These are phyloP conservation scores for Halotydeus destructor DNA, from an alignment of 1,140 invertebrate genomes.

Conservation along the genomic window DNA sequence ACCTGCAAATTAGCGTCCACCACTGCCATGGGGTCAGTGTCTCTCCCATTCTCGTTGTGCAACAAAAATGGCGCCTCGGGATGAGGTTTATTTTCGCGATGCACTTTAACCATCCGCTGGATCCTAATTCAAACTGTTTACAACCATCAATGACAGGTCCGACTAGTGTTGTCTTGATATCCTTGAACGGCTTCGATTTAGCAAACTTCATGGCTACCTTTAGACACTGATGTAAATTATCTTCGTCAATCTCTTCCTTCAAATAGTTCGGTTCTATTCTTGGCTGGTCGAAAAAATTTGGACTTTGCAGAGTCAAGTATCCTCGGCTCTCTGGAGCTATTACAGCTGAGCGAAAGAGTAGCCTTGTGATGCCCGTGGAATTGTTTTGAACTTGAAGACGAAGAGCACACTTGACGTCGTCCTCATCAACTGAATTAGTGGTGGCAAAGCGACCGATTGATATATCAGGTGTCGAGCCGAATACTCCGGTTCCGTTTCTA, in stretches of 20 bases:
- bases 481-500: too few relatives aligned
- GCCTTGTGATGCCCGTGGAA: too few relatives aligned
- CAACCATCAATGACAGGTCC: conserved; percentile 39
- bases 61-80: conserved; percentile 53
- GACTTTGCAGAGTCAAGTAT: conserved; percentile 27
- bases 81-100: conserved; percentile 41
- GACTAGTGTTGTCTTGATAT: conserved; percentile 14
- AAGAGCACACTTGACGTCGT: too few relatives aligned
- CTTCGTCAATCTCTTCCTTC: conserved; percentile 37
- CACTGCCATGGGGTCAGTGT: conserved; percentile 15
- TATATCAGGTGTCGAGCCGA: too few relatives aligned
- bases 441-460: too few relatives aligned
- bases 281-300: conserved; percentile 48
- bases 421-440: too few relatives aligned
- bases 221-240: conserved; percentile 14
- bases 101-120: conserved; percentile 58
- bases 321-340: conserved; percentile 55
- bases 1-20: conserved; percentile 6
- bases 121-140: conserved; percentile 42
- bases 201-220: conserved; percentile 12
- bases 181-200: conserved; percentile 15
- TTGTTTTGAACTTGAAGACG: too few relatives aligned
- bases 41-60: conserved; percentile 67
- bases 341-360: too few relatives aligned
- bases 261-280: conserved; percentile 62